Evolutionary conservation across 1,140 invertebrate genomes (phyloP), one percentile per base, ranked within the genome.

Genomic region (Bombus pyrosoma): DNA sequence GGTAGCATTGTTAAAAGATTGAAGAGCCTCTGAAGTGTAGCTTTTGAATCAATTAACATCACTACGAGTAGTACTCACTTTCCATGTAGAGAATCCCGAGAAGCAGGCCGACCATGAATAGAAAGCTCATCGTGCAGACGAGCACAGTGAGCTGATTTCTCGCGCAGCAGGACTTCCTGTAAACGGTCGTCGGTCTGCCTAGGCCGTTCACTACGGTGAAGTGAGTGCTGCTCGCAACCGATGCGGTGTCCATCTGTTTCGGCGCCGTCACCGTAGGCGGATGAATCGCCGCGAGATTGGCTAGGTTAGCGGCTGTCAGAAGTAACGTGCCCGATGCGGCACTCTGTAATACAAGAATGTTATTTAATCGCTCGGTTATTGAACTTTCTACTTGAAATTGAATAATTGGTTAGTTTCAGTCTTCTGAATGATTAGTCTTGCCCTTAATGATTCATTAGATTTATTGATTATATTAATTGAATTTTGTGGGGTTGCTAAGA

Each of bases 141-240:
- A 98, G 96, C 34, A 98, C 97, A 41, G 97, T 97, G 77, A 98
- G 96, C 93, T 97, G 97, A 90, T 98, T 97, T 79, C 97, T 97
- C 89, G 96, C 96, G 94, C 97, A 98, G 93, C 96, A 97, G 87
- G 97, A 97, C 84, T 97, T 96, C 92, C 93, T 94, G 89, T 94
- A 95, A 87, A 91, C 95, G 86, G 85, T 95, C 80, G 88, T 95
- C 69, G 97, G 96, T 94, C 96, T 96, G 62, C 96, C 96, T 91
- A 97, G 96, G 28, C 97, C 97, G 92, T 98, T 98, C 71, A 98
- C 96, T 66, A 98, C 97, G 10, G 97, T 98, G 92, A 98, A 98
- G 94, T 98, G 97, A 81, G 97, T 98, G 82, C 97, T 98, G 93
- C 97, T 98, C 47, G 97, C 97, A 82, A 98, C 95, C n/a, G 97